Base-by-base conservation (phyloP, 2,888 invertebrate genomes). In the Lysandra coridon region DNA sequence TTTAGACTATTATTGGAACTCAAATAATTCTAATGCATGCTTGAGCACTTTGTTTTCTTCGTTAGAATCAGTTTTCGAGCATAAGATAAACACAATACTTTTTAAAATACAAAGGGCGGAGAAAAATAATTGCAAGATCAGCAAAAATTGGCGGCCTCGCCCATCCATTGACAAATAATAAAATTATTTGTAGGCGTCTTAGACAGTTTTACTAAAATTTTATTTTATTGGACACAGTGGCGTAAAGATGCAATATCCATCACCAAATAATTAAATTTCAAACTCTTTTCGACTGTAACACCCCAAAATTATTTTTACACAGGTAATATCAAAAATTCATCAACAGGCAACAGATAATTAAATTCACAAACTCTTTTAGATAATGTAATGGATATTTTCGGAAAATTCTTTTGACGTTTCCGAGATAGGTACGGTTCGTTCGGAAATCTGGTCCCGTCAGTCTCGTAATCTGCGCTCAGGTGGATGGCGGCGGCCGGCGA, bases 401-500 rank as follows among this genome's bases (percentile, higher is more conserved):
- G 5, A 69, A 69, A 69, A 12, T 64, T 69, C 33, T 14, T 69
- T 69, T 69, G 69, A 69, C 33, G 30, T 69, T 69, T 14, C 69
- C 69, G 69, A 69, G 30, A 33, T 10, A 33, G 4, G 30, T 14
- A 69, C 14, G 69, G 37, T 69, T 37, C 5, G 69, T 69, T 69
- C 17, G 30, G 14, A 37, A 69, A 37, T 69, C 69, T 33, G 33
- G 69, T 37, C 69, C 69, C 33, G 69, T 69, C 69, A 37, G 33
- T 37, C 33, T 23, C 1, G 69, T 37, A 69, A 69, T 69, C 69
- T 69, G 69, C 33, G 69, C 69, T 69, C 33, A 69, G 69, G 69
- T 69, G 69, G 69, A 37, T 37, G 69, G 17, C 57, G 57, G 17
- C 17, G 57, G 57, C 14, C 69, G 69, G 69, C 33, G 33, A 37